Base-by-base conservation (phyloP, 1,140 invertebrate species). In the Saxidomus purpurata region DNA sequence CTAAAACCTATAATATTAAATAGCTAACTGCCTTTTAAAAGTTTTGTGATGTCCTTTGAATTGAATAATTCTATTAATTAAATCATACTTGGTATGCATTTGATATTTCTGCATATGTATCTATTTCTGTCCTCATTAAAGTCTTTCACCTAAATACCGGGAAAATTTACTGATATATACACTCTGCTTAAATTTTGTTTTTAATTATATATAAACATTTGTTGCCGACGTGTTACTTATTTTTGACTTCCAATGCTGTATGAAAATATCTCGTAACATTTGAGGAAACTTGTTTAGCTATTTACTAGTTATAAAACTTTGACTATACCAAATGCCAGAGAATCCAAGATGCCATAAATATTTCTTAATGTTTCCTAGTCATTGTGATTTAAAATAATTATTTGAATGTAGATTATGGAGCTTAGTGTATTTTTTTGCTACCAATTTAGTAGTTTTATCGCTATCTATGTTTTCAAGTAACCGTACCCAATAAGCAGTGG, bases 151-250 rank as follows among this genome's bases (percentile, higher is more conserved):
- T 43, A 1, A 13, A 3, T 25, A 15, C 15, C 8, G 1, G 2
- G 71, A 43, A 15, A 76, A 22, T 43, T 11, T 49, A 25, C 43
- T 15, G 4, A 76, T 43, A 76, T 43, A 28, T 8, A 13, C 6
- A 67, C 28, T 36, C 6, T 8, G 3, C 8, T 34, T 13, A 19
- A 67, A 67, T 22, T 47, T n/a, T 8, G 19, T 55, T 76, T 82
- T 82, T 31, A 89, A 59, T 13, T 36, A 31, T 82, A 61, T 89
- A 28, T 89, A 89, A 13, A 43, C 40, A 31, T 81, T 69, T 22
- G 55, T 61, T 13, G 55, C 83, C 25, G 79, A 59, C 22, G 67
- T 67, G 0, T 59, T 22, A n/a, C 49, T 22, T n/a, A 89, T 47
- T n/a, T 67, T 25, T 3, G 52, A 38, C n/a, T 49, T 13, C 88